Percentiles rank a stretch among this genome's conserved stretches.
These are phyloP conservation scores for Spinibarbus caldwelli DNA, from an alignment of 2,797 vertebrate genomes.

Conservation along the genomic window DNA sequence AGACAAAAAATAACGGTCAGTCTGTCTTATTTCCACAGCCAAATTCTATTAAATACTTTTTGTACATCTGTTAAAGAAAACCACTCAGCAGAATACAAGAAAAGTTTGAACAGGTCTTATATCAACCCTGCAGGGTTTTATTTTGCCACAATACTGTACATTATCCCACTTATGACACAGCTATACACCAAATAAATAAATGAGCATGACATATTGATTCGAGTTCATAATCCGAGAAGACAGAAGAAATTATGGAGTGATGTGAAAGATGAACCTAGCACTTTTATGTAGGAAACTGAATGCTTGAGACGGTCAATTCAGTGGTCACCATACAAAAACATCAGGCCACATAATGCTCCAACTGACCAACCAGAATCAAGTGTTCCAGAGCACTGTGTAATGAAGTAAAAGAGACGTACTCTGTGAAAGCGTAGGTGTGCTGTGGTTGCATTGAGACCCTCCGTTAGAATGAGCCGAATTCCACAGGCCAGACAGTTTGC, in stretches of 20 bases:
- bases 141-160: not conserved
- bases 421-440: slow-evolving; percentile 80
- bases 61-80: not conserved
- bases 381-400: not conserved
- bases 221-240: no score
- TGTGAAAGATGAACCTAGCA: not conserved
- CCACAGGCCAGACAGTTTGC: slow-evolving; percentile 98
- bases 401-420: slow-evolving; percentile 12
- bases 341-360: not conserved
- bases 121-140: not conserved
- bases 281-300: not conserved
- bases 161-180: not conserved
- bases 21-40: not conserved
- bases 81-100: not conserved
- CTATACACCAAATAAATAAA: not conserved
- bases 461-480: slow-evolving; percentile 93
- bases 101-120: not conserved
- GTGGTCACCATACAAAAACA: not conserved
- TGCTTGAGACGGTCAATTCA: not conserved
- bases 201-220: not conserved
- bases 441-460: slow-evolving; percentile 85
- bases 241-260: not conserved
- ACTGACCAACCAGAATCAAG: not conserved
- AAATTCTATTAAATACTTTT: not conserved
- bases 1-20: slow-evolving; percentile 17